These are phyloP conservation scores for Aleiodes leptofemur DNA, from an alignment of 2,888 invertebrate species.

Conservation along the genomic window DNA sequence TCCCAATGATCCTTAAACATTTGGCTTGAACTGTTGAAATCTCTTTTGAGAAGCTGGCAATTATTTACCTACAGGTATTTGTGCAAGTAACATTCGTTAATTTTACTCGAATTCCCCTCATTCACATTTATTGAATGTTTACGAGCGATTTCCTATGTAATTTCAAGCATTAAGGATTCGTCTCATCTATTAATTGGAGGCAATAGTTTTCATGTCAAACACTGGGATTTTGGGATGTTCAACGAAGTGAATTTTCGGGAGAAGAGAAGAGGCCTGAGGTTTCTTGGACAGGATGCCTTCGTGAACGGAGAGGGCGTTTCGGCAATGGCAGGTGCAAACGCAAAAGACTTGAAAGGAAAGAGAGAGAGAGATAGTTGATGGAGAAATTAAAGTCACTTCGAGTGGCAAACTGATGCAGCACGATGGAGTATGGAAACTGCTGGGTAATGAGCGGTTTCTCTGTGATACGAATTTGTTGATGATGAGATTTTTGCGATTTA, in stretches of 20 bases:
- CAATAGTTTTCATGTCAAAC: conserved; percentile 15
- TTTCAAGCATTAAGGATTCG: conserved; percentile 4
- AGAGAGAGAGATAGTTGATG: neutral
- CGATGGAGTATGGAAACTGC: conserved; percentile 6
- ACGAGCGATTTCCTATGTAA: conserved; percentile 16
- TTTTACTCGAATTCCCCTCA: conserved; percentile 13
- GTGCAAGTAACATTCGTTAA: neutral
- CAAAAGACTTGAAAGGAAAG: neutral
- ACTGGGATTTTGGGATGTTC: neutral
- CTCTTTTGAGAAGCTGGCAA: too few species aligned
- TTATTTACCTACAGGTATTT: too few species aligned
- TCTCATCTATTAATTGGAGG: neutral
- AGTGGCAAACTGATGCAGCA: conserved; percentile 9
- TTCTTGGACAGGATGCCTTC: conserved; percentile 28
- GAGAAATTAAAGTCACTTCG: conserved; percentile 21
- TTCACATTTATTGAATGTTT: conserved; percentile 11
- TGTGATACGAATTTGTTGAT: too few species aligned
- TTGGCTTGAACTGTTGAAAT: too few species aligned
- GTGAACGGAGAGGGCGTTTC: neutral
- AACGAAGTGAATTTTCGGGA: conserved; percentile 10
- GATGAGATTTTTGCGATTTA: neutral
- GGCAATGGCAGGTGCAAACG: conserved; percentile 25
- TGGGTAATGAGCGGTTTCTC: conserved; percentile 13
- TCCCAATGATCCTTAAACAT: too few species aligned
- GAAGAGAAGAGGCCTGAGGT: conserved; percentile 2